Base-by-base conservation (phyloP, 2,113 vertebrate genomes). In the Eulacestoma nigropectus region DNA sequence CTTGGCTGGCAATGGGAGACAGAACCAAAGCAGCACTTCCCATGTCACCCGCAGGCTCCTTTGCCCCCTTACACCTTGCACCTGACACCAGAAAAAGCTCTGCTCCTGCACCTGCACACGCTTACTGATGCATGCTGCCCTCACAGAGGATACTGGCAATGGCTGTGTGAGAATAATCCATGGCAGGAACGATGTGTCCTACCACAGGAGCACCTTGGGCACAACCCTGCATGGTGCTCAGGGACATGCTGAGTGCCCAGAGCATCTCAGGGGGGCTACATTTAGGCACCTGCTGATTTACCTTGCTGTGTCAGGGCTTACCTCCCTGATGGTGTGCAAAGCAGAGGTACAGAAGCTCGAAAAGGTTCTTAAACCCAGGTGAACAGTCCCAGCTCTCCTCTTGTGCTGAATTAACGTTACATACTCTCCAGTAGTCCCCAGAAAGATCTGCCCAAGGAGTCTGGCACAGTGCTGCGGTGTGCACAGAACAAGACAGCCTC, bases 91-190 rank as follows among this genome's bases (percentile, higher is more conserved):
- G 53, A 17, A 3, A 14, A 57, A 90, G 42, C 21, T 41, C 20
- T 4, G 29, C 33, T 35, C 19, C 39, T 0, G 1, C 9, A 1
- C 3, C 1, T 30, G 19, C 22, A 1, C 25, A 3, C 1, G 1
- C 10, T 22, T 11, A 7, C 2, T 37, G 14, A 11, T 39, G 10
- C 11, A 2, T 0, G 2, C 46, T 39, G 41, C 44, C 10, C 39
- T 44, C 41, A 0, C n/a, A 14, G 33, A 26, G 53, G 33, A 3
- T 1, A 47, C 44, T 8, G 47, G 30, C 22, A 18, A 4, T 4
- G 20, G 6, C 33, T 27, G 1, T 1, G 4, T 25, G 52, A 35
- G 9, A 22, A 16, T 19, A 21, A 68, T 14, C 37, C 29, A 0
- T 1, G 8, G 5, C 29, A 46, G 49, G 4, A 32, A 42, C n/a